These are phyloP conservation scores for Holacanthella duospinosa DNA, from an alignment of 2,888 invertebrate genomes.

Conservation along the genomic window DNA sequence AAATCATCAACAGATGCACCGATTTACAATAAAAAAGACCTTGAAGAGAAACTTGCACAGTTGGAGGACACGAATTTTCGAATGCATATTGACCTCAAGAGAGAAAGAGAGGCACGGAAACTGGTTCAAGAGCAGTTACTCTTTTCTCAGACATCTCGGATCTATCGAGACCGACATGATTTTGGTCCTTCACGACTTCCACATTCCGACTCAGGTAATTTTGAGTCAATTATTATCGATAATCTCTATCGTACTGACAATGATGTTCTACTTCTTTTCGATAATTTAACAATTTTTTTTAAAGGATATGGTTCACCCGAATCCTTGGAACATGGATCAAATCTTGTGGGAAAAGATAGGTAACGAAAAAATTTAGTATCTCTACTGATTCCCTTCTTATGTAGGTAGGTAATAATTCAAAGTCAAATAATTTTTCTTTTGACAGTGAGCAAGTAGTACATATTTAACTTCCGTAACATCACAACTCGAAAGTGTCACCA, in stretches of 20 bases:
- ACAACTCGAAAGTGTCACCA: too few relatives aligned
- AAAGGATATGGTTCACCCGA: background rate
- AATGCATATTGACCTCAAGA: conserved; percentile 23
- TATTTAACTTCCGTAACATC: too few relatives aligned
- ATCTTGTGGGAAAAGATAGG: too few relatives aligned
- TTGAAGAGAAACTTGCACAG: conserved; percentile 21
- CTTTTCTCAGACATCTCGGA: conserved; percentile 15
- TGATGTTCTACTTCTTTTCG: too few relatives aligned
- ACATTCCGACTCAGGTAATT: background rate
- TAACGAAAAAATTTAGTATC: too few relatives aligned
- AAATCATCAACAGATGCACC: background rate
- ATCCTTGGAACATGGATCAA: background rate
- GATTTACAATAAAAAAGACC: conserved; percentile 15
- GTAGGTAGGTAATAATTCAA: background rate
- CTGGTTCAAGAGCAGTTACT: conserved; percentile 29
- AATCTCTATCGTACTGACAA: background rate
- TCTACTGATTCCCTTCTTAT: too few relatives aligned
- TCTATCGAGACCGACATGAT: conserved; percentile 1
- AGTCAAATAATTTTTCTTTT: background rate
- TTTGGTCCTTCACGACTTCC: background rate
- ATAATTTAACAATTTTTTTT: background rate
- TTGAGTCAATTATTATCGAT: background rate
- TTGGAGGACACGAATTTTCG: conserved; percentile 24
- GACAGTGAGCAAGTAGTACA: background rate
- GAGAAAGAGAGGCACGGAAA: conserved; percentile 26